These are phyloP conservation scores for Episyrphus balteatus DNA, from an alignment of 1,140 invertebrate genomes.

Conservation along the genomic window DNA sequence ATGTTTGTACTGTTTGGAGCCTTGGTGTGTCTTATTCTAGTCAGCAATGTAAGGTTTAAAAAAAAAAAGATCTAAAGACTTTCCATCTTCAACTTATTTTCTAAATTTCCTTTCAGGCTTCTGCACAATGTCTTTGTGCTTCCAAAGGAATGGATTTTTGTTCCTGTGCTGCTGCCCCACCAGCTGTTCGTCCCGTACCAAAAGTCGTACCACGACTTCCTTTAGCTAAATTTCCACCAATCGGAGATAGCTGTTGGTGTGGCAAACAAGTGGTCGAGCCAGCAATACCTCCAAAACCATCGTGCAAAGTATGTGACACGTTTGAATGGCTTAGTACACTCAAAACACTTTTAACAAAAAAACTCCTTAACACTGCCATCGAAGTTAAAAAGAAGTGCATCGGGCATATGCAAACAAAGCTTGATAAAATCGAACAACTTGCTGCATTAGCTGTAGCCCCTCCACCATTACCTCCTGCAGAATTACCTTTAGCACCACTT, in stretches of 20 bases:
- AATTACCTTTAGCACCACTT: no score
- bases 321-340: conserved; percentile 27
- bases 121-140: conserved; percentile 28
- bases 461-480: no score
- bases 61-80: no score
- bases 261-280: conserved; percentile 30
- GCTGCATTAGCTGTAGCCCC: no score
- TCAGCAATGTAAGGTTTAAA: no score
- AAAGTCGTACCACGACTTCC: conserved; percentile 13
- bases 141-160: conserved; percentile 34
- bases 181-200: conserved; percentile 19
- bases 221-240: conserved; percentile 19
- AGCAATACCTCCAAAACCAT: conserved; percentile 27
- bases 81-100: no score
- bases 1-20: no score
- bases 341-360: conserved; percentile 26
- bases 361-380: conserved; percentile 25
- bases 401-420: neutral
- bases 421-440: no score
- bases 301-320: conserved; percentile 31
- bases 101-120: conserved; percentile 8
- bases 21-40: no score
- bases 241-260: conserved; percentile 31
- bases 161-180: conserved; percentile 17
- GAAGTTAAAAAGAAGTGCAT: conserved; percentile 16